Evolutionary conservation across 2,888 invertebrate species (phyloP), one percentile per base, ranked within the genome.

Genomic region (Tinea semifulvella): DNA sequence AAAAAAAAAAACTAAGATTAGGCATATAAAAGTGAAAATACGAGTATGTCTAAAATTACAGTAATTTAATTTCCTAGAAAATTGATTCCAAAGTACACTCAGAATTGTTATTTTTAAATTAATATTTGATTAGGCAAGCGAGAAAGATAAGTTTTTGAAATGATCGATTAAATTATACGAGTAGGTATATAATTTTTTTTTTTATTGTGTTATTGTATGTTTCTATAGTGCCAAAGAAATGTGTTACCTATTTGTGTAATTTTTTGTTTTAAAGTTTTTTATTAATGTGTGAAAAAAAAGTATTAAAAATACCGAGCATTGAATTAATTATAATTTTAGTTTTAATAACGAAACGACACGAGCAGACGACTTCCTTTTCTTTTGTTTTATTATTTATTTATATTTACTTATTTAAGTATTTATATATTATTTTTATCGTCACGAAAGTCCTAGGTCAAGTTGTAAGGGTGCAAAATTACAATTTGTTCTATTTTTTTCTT

Each of bases 301-400:
- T 47, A 48, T 45, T 49, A 36, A 47, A 43, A 48, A 51, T 53
- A 59, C 63, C 55, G 73, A 74, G 76, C 74, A 73, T 74, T 75
- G 68, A 63, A 61, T 57, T 49, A 44, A 14, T 31, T 31, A 13
- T 53, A 31, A 3, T 4, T 31, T 13, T 31, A 31, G 7, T 31
- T 52, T 54, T 47, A 57, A 57, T n/a, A n/a, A 56, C 75, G 77
- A 77, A 75, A 76, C 79, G 79, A 79, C 8, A 56, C 74, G 72
- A 73, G 53, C 46, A 50, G 53, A 50, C 75, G 75, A 75, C 70
- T 75, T 74, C 74, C 74, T 74, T 68, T 61, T 46, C 11, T 38
- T 43, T 38, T 36, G 27, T 20, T 44, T 7, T 42, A 40, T 1
- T 40, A 28, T 28, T 28, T 28, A n/a, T n/a, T 28, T 28, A 28